Percentiles rank a stretch among this genome's conserved stretches.
Conservation (phyloP, 2,888 invertebrate species). For the Cistogaster globosa region DNA sequence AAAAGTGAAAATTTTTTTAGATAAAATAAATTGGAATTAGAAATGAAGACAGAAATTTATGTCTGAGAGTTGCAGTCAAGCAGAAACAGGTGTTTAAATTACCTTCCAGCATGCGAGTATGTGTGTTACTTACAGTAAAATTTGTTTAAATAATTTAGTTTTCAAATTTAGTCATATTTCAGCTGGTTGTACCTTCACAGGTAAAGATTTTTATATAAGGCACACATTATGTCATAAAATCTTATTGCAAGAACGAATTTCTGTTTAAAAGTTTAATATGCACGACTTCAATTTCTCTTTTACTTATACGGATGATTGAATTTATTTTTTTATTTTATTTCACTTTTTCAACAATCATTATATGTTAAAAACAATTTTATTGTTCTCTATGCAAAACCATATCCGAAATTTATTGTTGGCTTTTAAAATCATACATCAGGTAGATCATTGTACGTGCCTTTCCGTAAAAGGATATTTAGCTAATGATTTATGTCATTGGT, state of each 20-base stretch:
- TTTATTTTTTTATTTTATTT: background rate
- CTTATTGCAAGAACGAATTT: background rate
- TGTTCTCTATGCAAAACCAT: conserved; percentile 3
- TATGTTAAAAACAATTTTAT: background rate
- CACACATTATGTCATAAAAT: background rate
- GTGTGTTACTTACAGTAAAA: too few relatives aligned
- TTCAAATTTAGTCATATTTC: too few relatives aligned
- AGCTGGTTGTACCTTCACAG: too few relatives aligned
- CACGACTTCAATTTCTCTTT: conserved; percentile 2
- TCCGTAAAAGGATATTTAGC: conserved; percentile 40
- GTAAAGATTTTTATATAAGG: too few relatives aligned
- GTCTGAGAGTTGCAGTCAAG: background rate
- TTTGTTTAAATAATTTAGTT: too few relatives aligned
- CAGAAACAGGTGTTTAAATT: background rate
- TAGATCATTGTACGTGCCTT: conserved; percentile 22
- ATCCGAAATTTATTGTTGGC: background rate
- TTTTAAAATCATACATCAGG: background rate
- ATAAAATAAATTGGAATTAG: conserved; percentile 2
- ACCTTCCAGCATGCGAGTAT: background rate
- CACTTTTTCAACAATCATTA: background rate
- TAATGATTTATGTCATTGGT: conserved; percentile 29
- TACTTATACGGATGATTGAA: background rate
- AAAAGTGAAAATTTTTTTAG: conserved; percentile 29
- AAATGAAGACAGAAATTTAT: conserved; percentile 9
- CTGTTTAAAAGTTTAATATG: background rate